These are phyloP conservation scores for Mantis religiosa DNA, from an alignment of 2,888 invertebrate genomes.

Conservation along the genomic window DNA sequence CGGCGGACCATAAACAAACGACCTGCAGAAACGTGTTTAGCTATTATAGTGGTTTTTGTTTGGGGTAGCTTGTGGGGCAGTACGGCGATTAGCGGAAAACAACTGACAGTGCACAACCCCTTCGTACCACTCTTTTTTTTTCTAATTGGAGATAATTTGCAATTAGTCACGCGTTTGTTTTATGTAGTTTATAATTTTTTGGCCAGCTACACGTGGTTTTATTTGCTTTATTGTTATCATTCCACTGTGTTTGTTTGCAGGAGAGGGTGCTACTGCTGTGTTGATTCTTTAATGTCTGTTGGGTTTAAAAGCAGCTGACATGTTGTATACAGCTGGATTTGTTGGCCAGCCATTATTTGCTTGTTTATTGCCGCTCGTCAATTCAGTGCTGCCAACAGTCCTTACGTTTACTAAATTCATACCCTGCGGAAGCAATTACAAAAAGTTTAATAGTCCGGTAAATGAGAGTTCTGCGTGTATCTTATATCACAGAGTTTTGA, in stretches of 20 bases:
- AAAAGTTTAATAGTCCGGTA: not conserved
- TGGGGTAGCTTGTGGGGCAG: not conserved
- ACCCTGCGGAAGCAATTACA: not conserved
- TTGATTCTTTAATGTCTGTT: not conserved
- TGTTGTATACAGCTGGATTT: not conserved
- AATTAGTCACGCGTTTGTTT: not conserved
- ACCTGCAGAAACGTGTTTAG: slow-evolving; percentile 5
- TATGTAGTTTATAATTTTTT: not conserved
- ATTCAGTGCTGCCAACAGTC: not conserved
- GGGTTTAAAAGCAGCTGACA: not conserved
- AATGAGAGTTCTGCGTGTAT: no score
- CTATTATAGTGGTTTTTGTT: slow-evolving; percentile 2
- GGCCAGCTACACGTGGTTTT: not conserved
- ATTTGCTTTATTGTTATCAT: not conserved
- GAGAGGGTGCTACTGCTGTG: not conserved
- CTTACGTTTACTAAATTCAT: not conserved
- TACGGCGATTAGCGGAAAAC: not conserved
- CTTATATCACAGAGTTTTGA: no score
- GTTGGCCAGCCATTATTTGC: not conserved
- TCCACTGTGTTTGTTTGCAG: not conserved
- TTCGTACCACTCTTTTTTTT: not conserved
- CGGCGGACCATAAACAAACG: not conserved
- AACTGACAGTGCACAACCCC: not conserved
- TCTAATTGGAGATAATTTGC: slow-evolving; percentile 13
- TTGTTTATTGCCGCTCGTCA: not conserved